These are phyloP conservation scores for Lota lota DNA, from an alignment of 2,113 vertebrate species.

Conservation along the genomic window DNA sequence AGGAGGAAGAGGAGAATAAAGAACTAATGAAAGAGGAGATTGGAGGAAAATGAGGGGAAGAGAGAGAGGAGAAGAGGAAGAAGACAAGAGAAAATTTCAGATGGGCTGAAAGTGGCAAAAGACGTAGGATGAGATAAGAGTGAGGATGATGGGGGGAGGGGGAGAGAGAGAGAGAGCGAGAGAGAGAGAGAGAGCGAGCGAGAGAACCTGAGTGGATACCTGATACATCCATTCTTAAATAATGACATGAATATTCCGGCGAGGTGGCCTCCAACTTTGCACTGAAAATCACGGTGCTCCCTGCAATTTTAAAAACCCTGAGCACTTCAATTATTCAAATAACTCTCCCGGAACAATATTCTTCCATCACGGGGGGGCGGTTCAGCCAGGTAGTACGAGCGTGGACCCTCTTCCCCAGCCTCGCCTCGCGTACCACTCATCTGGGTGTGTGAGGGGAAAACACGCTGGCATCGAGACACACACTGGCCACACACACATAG, in stretches of 20 bases:
- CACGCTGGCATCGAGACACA: constrained; percentile 52
- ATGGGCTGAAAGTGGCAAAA: background rate
- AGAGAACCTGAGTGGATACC: constrained; percentile 41
- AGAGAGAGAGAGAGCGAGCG: constrained; percentile 18
- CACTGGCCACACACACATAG: too few species aligned
- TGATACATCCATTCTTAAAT: constrained; percentile 59
- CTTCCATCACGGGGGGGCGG: constrained; percentile 71
- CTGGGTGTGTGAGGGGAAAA: constrained; percentile 58
- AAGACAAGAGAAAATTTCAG: background rate
- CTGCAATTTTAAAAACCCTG: constrained; percentile 70
- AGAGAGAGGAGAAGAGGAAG: background rate
- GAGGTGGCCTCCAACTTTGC: constrained; percentile 52
- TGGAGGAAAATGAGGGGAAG: background rate
- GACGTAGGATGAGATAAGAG: background rate
- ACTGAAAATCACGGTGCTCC: constrained; percentile 56
- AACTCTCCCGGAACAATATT: constrained; percentile 73
- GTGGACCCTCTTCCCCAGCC: constrained; percentile 43
- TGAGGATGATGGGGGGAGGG: background rate
- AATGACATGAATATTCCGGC: constrained; percentile 68
- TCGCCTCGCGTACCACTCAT: constrained; percentile 65
- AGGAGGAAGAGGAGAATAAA: background rate
- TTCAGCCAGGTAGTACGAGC: constrained; percentile 64
- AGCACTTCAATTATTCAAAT: constrained; percentile 74
- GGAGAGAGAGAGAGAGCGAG: constrained; percentile 2
- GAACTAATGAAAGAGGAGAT: background rate